A percentile compares a stretch with the other conserved stretches of the same genome.
These are phyloP conservation scores for Phengaris alcon DNA, from an alignment of 2,888 invertebrate species.

Conservation along the genomic window DNA sequence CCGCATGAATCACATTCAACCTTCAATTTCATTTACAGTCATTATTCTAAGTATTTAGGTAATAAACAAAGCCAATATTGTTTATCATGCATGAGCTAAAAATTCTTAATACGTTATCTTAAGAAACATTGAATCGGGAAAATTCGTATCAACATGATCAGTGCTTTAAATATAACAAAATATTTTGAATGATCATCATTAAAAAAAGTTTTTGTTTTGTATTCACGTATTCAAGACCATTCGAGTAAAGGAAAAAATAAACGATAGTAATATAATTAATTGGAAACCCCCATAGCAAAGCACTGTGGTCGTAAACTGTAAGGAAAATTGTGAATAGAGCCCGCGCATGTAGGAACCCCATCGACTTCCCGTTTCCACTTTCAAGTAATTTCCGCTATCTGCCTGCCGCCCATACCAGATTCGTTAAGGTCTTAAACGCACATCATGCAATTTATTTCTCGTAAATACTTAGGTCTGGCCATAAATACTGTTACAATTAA, in stretches of 20 bases:
- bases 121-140: background rate
- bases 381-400: conserved; percentile 49
- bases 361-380: conserved; percentile 43
- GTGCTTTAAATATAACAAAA: background rate
- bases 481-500: no score
- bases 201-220: background rate
- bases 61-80: background rate
- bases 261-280: conserved; percentile 14
- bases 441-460: conserved; percentile 12
- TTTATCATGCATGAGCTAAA: background rate
- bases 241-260: background rate
- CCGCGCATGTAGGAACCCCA: conserved; percentile 38
- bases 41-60: background rate
- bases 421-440: conserved; percentile 20
- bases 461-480: no score
- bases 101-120: background rate
- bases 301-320: conserved; percentile 39
- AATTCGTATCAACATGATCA: background rate
- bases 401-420: conserved; percentile 29
- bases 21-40: background rate
- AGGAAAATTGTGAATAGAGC: conserved; percentile 43
- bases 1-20: background rate
- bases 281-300: conserved; percentile 34
- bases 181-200: background rate
- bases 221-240: background rate